phyloP scores from a whole-genome alignment of 2,888 invertebrate species.

The Drosophila peninsularis region DNA sequence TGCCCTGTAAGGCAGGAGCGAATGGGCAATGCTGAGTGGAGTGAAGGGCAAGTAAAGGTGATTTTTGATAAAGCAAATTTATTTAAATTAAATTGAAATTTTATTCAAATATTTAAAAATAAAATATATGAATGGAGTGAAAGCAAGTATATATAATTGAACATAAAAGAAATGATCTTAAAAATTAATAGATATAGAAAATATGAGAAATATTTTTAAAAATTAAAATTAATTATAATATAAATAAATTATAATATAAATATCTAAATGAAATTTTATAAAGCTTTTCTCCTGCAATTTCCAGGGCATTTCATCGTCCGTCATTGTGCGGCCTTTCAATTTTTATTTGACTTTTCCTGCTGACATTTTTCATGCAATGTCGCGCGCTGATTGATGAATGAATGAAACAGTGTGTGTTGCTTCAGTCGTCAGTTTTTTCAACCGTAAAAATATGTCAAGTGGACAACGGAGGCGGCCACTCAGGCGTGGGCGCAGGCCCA shows the following conservation, averaged over 20 bases:
- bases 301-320: constrained; percentile 37
- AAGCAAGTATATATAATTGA: no score
- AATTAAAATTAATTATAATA: no score
- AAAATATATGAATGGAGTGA: background rate
- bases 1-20: background rate
- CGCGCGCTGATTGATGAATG: constrained; percentile 74
- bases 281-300: no score
- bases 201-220: no score
- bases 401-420: constrained; percentile 60
- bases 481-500: background rate
- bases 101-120: background rate
- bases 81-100: no score
- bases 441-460: constrained; percentile 61
- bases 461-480: constrained; percentile 35
- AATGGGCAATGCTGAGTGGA: background rate
- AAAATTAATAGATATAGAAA: no score
- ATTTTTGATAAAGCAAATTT: background rate
- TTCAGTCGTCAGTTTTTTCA: constrained; percentile 48
- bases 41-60: no score
- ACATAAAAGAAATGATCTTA: no score
- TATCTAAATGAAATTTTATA: no score
- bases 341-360: constrained; percentile 46
- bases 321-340: background rate
- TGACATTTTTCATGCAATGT: constrained; percentile 72
- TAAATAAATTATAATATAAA: no score